A percentile compares a stretch with the other conserved stretches of the same genome.
Evolutionary conservation across 2,888 invertebrate genomes (phyloP).

Genomic region (Catocala fraxini): DNA sequence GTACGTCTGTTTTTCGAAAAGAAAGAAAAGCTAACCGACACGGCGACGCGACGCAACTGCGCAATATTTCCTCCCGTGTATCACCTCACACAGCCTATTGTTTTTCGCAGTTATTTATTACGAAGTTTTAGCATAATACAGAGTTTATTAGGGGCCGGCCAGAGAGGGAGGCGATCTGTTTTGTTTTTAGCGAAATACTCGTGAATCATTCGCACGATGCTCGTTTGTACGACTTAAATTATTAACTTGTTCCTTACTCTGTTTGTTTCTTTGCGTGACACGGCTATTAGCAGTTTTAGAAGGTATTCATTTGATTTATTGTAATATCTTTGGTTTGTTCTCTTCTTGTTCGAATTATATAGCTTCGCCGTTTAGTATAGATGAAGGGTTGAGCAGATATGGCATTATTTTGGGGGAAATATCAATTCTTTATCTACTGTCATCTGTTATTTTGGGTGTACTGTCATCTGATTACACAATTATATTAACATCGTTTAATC

Average conservation of each 20-base stretch:
- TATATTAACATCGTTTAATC: no score
- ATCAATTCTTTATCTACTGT: no score
- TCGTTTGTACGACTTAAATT: constrained; percentile 20
- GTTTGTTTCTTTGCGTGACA: constrained; percentile 4
- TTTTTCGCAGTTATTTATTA: constrained; percentile 54
- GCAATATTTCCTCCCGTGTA: constrained; percentile 23
- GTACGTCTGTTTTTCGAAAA: no score
- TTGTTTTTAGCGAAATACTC: constrained; percentile 44
- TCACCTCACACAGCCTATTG: constrained; percentile 44
- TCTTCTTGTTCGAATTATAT: no score
- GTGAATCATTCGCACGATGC: constrained; percentile 43
- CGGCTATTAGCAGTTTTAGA: background rate
- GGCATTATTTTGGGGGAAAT: no score
- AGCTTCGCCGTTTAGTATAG: no score
- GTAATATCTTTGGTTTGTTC: background rate
- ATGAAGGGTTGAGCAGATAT: no score
- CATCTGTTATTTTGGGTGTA: no score
- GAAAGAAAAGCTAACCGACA: no score
- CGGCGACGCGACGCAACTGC: background rate
- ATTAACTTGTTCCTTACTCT: constrained; percentile 25
- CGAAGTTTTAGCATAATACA: constrained; percentile 54
- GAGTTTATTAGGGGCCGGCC: constrained; percentile 42
- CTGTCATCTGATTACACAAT: no score
- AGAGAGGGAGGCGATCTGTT: constrained; percentile 33
- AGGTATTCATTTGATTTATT: background rate